phyloP scores from a whole-genome alignment of 2,888 invertebrate genomes.

The Polyploca ridens region DNA sequence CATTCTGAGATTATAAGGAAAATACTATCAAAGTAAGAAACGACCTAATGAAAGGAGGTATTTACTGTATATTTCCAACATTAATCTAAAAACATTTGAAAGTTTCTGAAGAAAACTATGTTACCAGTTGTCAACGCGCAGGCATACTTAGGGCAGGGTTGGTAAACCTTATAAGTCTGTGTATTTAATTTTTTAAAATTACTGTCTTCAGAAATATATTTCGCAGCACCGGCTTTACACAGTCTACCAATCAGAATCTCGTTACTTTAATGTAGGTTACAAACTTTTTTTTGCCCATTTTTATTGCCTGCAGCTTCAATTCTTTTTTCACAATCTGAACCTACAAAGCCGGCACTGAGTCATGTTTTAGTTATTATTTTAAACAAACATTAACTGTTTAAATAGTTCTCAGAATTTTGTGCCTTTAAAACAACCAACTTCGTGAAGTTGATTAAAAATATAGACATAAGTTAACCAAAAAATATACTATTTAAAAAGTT shows the following conservation, averaged over 20 bases:
- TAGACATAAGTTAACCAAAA: background rate
- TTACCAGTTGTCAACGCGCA: slow-evolving; percentile 42
- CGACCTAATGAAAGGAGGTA: slow-evolving; percentile 27
- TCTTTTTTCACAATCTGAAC: background rate
- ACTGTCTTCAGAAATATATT: background rate
- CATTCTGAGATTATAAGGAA: slow-evolving; percentile 62
- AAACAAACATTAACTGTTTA: background rate
- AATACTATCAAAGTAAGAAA: slow-evolving; percentile 44
- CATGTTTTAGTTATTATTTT: background rate
- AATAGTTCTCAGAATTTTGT: background rate
- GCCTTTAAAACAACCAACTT: background rate
- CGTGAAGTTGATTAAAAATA: background rate
- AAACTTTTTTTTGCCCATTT: background rate
- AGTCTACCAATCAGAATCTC: too few relatives aligned
- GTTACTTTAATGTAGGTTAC: background rate
- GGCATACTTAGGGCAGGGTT: background rate
- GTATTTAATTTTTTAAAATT: background rate
- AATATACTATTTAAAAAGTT: background rate
- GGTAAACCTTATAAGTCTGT: background rate
- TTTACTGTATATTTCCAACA: slow-evolving; percentile 51
- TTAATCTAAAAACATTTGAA: slow-evolving; percentile 68
- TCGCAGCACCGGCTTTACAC: background rate
- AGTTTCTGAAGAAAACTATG: slow-evolving; percentile 67
- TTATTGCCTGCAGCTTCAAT: background rate
- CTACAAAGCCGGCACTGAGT: background rate